Percentiles rank a stretch among this genome's conserved stretches.
These are phyloP conservation scores for Bursaphelenchus okinawaensis DNA, from an alignment of 2,888 invertebrate species.

Conservation along the genomic window DNA sequence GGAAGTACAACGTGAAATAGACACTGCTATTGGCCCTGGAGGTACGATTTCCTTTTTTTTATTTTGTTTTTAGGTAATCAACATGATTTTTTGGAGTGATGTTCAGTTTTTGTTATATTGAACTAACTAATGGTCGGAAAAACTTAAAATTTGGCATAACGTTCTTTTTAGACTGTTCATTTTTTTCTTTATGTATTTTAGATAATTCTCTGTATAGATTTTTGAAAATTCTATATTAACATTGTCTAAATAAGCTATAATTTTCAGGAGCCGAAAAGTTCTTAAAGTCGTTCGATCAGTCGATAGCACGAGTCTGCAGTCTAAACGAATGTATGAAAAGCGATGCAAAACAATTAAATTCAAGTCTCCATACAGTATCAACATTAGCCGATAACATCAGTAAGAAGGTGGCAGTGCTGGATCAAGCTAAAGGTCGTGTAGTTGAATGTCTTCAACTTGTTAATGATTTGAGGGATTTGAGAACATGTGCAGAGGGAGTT, in stretches of 20 bases:
- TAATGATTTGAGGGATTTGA: slow-evolving; percentile 62
- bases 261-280: slow-evolving; percentile 39
- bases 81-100: too few species aligned
- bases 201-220: too few species aligned
- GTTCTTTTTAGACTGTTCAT: neutral
- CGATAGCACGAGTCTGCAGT: slow-evolving; percentile 41
- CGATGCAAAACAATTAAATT: slow-evolving; percentile 75
- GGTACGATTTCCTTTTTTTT: slow-evolving; percentile 14
- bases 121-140: too few species aligned
- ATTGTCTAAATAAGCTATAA: too few species aligned
- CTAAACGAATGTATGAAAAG: slow-evolving; percentile 62
- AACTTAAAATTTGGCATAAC: neutral
- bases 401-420: slow-evolving; percentile 83
- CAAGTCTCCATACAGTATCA: slow-evolving; percentile 67
- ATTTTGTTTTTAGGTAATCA: neutral
- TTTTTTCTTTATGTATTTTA: too few species aligned
- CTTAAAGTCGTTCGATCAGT: slow-evolving; percentile 41
- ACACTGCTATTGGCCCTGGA: neutral
- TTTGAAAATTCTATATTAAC: too few species aligned
- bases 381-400: slow-evolving; percentile 50
- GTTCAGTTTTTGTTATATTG: too few species aligned
- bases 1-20: slow-evolving; percentile 32
- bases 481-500: slow-evolving; percentile 85
- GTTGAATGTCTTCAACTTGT: slow-evolving; percentile 88
- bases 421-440: slow-evolving; percentile 84